Conservation (phyloP, 2,113 vertebrate genomes). For the Carassius gibelio region DNA sequence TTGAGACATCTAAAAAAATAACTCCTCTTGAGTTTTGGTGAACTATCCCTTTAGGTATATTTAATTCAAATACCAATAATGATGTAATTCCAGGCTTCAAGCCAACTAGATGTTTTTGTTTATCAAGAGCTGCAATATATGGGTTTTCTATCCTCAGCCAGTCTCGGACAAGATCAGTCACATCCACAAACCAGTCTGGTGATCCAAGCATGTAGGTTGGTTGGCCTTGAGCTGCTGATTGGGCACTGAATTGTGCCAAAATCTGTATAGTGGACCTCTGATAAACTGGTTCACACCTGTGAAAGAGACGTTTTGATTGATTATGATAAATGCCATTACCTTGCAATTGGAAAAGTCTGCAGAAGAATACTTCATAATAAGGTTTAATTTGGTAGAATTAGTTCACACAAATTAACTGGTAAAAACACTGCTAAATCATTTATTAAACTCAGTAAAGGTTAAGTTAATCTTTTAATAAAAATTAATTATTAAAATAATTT, state of each 20-base stretch:
- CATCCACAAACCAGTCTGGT: conserved; percentile 75
- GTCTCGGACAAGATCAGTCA: conserved; percentile 69
- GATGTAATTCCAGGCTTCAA: conserved; percentile 73
- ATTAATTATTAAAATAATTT: not conserved
- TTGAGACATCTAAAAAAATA: not conserved
- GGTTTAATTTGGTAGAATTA: not conserved
- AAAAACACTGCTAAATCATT: not conserved
- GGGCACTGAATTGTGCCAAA: conserved; percentile 73
- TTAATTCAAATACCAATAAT: conserved; percentile 59
- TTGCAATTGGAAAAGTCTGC: not conserved
- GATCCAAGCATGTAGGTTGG: conserved; percentile 70
- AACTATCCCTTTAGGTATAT: not conserved
- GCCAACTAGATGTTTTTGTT: conserved; percentile 66
- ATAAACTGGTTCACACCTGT: conserved; percentile 72
- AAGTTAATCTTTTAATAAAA: not conserved
- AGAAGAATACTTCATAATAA: not conserved
- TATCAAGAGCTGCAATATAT: conserved; percentile 63
- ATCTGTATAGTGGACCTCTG: conserved; percentile 74
- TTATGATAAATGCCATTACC: not conserved
- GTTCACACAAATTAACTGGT: not conserved
- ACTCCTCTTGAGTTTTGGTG: not conserved
- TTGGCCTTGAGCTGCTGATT: conserved; percentile 44
- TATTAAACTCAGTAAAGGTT: not conserved
- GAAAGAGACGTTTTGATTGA: not conserved
- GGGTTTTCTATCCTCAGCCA: conserved; percentile 71